phyloP scores from a whole-genome alignment of 1,140 invertebrate species.

The Leptoteleia sp. region DNA sequence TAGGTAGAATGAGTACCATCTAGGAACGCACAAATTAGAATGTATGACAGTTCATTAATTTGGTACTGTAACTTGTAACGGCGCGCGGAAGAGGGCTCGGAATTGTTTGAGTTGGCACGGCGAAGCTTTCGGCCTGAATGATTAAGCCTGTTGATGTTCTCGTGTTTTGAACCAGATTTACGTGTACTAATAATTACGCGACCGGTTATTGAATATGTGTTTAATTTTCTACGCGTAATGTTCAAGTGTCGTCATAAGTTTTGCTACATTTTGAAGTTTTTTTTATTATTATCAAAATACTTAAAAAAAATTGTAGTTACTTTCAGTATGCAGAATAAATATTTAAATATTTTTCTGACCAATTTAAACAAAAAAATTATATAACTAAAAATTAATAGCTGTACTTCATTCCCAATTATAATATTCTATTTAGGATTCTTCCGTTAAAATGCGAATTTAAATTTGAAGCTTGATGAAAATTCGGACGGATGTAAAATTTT shows the following conservation, averaged over 20 bases:
- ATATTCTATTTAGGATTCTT: too few species aligned
- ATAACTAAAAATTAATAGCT: too few species aligned
- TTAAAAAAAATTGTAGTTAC: too few species aligned
- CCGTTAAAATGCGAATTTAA: conserved; percentile 4
- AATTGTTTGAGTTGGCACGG: conserved; percentile 55
- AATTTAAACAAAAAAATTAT: too few species aligned
- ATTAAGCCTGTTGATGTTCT: conserved; percentile 56
- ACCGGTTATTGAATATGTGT: conserved; percentile 32
- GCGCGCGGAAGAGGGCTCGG: conserved; percentile 27
- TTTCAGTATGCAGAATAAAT: too few species aligned
- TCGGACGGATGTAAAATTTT: not conserved
- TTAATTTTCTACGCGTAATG: conserved; percentile 1
- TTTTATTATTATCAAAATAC: too few species aligned
- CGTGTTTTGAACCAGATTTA: conserved; percentile 41
- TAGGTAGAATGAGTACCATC: conserved; percentile 59
- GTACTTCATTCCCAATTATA: too few species aligned
- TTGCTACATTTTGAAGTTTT: too few species aligned
- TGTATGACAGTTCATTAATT: conserved; percentile 65
- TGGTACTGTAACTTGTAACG: conserved; percentile 56
- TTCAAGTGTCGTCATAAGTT: not conserved
- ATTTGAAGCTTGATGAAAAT: conserved; percentile 3
- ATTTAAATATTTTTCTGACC: too few species aligned
- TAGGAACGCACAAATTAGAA: conserved; percentile 59
- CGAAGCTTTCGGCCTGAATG: conserved; percentile 46
- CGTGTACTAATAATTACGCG: conserved; percentile 49